Conservation (phyloP, 64 coral and sea anemone species). For the Stichodactyla helianthus region DNA sequence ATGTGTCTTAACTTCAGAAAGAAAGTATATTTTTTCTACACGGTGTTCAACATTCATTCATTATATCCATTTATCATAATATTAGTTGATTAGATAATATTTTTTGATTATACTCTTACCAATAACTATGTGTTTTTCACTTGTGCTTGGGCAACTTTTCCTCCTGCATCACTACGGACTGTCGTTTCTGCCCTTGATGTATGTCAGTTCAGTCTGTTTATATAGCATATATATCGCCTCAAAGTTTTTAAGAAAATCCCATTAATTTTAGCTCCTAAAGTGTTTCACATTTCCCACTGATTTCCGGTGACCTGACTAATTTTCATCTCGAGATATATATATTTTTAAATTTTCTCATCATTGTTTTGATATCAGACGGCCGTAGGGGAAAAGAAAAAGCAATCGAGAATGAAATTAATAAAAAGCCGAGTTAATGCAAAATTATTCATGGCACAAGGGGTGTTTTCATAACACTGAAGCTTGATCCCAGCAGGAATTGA, state of each 20-base stretch:
- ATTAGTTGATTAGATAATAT: too few species aligned
- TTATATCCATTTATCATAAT: too few species aligned
- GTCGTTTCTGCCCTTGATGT: background rate
- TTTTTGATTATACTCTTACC: background rate
- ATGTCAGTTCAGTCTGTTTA: background rate
- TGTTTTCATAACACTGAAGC: too few species aligned
- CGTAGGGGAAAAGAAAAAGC: background rate
- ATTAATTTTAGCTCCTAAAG: constrained; percentile 10
- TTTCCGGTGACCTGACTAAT: background rate
- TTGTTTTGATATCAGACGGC: background rate
- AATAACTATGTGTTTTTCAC: background rate
- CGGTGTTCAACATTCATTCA: too few species aligned
- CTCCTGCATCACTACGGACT: background rate
- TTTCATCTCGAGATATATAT: background rate
- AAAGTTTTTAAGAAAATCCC: background rate
- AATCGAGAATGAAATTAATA: constrained; percentile 11
- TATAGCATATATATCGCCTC: background rate
- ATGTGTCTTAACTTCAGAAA: too few species aligned
- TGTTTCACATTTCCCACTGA: background rate
- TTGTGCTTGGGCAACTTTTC: background rate
- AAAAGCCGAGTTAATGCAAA: background rate
- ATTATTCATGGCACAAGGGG: background rate
- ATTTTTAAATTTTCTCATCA: background rate
- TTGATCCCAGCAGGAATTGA: too few species aligned
- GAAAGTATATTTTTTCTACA: too few species aligned